Evolutionary conservation across 2,797 vertebrate genomes (phyloP).

Genomic region (Pangasius macronema): DNA sequence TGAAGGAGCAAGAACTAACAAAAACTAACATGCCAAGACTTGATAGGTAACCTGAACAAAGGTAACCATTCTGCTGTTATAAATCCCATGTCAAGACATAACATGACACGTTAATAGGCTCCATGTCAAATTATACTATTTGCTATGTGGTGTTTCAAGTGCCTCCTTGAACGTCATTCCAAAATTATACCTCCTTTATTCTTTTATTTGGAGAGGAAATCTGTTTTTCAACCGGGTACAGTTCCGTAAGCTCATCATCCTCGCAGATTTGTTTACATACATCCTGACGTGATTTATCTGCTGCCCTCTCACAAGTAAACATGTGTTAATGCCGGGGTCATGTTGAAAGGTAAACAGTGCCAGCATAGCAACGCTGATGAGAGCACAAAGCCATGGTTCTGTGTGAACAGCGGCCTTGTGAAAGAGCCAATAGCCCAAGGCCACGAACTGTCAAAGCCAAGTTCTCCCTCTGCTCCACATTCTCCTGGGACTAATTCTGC

Average conservation of each 20-base stretch:
- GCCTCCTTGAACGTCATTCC: conserved; percentile 23
- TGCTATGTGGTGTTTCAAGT: conserved; percentile 36
- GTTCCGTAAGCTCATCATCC: conserved; percentile 12
- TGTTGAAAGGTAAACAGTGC: conserved; percentile 51
- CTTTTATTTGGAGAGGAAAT: conserved; percentile 46
- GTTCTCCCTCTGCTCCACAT: conserved; percentile 44
- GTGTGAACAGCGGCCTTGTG: conserved; percentile 24
- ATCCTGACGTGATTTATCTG: conserved; percentile 31
- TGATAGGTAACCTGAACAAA: conserved; percentile 51
- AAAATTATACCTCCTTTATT: conserved; percentile 42
- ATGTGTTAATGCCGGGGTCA: conserved; percentile 45
- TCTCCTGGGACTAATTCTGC: conserved; percentile 63
- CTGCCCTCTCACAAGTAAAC: conserved; percentile 42
- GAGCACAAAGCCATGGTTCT: conserved; percentile 47
- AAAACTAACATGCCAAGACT: conserved; percentile 65
- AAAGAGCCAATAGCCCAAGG: conserved; percentile 58
- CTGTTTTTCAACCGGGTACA: background rate
- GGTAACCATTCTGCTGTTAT: conserved; percentile 34
- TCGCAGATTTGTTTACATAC: conserved; percentile 33
- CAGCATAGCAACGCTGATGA: conserved; percentile 45
- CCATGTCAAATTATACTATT: conserved; percentile 51
- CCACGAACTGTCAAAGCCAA: conserved; percentile 55
- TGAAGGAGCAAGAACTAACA: conserved; percentile 44
- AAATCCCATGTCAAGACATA: conserved; percentile 47
- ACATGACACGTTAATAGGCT: conserved; percentile 46